Evolutionary conservation across 2,888 invertebrate species (phyloP).

Genomic region (Uropetala carovei): DNA sequence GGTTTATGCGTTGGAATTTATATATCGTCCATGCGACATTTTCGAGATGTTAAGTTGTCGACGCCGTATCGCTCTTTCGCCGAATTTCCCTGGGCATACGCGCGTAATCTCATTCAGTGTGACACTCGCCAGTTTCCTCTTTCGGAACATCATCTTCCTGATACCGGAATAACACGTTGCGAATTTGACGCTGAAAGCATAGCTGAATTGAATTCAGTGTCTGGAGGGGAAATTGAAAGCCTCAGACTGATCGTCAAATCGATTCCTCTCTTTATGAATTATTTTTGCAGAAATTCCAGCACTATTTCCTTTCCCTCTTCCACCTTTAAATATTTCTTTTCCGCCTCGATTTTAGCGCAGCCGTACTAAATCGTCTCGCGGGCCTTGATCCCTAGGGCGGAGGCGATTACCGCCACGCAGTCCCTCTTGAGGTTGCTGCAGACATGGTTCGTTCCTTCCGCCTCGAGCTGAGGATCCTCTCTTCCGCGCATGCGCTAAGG

Average conservation of each 20-base stretch:
- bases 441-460: constrained; percentile 19
- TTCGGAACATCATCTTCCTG: background rate
- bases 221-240: background rate
- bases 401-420: background rate
- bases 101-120: background rate
- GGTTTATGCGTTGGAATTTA: too few relatives aligned
- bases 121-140: background rate
- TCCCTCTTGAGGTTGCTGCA: background rate
- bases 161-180: background rate
- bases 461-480: background rate
- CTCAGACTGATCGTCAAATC: background rate
- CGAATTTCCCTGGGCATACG: background rate
- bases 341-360: background rate
- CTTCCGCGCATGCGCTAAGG: background rate
- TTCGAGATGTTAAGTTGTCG: too few relatives aligned
- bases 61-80: background rate
- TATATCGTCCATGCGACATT: too few relatives aligned
- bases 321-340: background rate
- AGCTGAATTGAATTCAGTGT: background rate
- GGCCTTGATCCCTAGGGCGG: background rate
- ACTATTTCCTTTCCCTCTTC: background rate
- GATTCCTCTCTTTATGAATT: background rate
- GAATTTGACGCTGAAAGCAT: background rate
- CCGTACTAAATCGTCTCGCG: background rate
- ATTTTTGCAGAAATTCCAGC: background rate